phyloP scores from a whole-genome alignment of 2,888 invertebrate species.

The Gymnoscelis rufifasciata region DNA sequence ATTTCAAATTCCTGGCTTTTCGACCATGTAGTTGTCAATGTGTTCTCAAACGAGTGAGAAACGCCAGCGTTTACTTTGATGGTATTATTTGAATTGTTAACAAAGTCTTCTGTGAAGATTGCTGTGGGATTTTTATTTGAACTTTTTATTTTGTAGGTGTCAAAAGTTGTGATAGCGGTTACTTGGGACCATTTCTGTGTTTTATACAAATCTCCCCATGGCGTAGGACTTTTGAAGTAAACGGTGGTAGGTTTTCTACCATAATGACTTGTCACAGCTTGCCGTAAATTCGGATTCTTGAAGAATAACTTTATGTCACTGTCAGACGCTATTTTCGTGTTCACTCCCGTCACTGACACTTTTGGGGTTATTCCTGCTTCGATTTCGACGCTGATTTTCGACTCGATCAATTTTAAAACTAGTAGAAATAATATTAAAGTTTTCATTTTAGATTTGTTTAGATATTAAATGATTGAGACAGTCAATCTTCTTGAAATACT shows the following conservation, averaged over 20 bases:
- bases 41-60: slow-evolving; percentile 56
- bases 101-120: slow-evolving; percentile 52
- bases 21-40: slow-evolving; percentile 53
- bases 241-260: slow-evolving; percentile 42
- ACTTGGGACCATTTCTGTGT: slow-evolving; percentile 56
- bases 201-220: slow-evolving; percentile 62
- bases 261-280: slow-evolving; percentile 43
- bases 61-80: slow-evolving; percentile 62
- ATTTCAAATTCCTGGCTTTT: slow-evolving; percentile 43
- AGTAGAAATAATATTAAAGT: slow-evolving; percentile 14
- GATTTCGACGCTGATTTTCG: slow-evolving; percentile 47
- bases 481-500: background rate
- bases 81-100: slow-evolving; percentile 48
- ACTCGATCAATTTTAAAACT: slow-evolving; percentile 25
- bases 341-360: slow-evolving; percentile 42
- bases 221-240: slow-evolving; percentile 57
- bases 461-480: background rate
- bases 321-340: slow-evolving; percentile 39
- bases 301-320: slow-evolving; percentile 51
- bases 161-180: slow-evolving; percentile 39
- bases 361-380: slow-evolving; percentile 29
- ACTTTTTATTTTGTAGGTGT: slow-evolving; percentile 42
- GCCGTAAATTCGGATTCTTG: slow-evolving; percentile 33
- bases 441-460: slow-evolving; percentile 12
- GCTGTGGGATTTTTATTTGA: slow-evolving; percentile 38